phyloP scores from a whole-genome alignment of 2,113 vertebrate species.

The Oryzias javanicus region DNA sequence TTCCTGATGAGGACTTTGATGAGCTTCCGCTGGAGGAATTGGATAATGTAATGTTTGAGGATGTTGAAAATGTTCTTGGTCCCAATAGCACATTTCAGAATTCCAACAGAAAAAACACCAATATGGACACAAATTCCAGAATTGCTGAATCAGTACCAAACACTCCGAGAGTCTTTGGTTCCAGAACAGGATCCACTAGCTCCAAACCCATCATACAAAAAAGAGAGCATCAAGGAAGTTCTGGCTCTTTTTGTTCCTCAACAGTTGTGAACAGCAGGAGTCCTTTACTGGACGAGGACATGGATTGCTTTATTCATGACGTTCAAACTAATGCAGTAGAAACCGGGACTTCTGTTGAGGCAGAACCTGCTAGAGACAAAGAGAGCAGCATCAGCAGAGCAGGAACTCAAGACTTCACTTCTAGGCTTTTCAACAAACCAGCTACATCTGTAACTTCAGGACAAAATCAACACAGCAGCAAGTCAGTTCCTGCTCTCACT shows the following conservation, averaged over 20 bases:
- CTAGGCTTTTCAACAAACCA: background rate
- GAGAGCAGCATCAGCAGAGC: background rate
- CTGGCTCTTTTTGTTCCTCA: background rate
- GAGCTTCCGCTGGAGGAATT: constrained; percentile 83
- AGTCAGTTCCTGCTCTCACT: constrained; percentile 12
- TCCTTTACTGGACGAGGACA: constrained; percentile 50
- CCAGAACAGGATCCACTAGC: constrained; percentile 1
- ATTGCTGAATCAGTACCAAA: constrained; percentile 12
- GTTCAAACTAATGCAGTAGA: constrained; percentile 1
- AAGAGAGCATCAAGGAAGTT: constrained; percentile 10
- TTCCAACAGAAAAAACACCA: constrained; percentile 4
- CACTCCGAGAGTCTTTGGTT: background rate
- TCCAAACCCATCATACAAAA: constrained; percentile 24
- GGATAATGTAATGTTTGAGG: constrained; percentile 76
- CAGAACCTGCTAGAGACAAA: background rate
- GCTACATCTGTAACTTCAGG: background rate
- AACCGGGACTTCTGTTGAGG: constrained; percentile 7
- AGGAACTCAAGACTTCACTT: background rate
- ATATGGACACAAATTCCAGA: constrained; percentile 3
- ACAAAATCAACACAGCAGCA: constrained; percentile 1
- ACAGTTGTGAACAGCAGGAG: constrained; percentile 8
- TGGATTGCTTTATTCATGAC: constrained; percentile 43
- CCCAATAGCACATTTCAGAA: constrained; percentile 15
- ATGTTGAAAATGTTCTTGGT: constrained; percentile 42
- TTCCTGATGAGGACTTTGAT: constrained; percentile 80